Evolutionary conservation across 2,888 invertebrate genomes (phyloP).

Genomic region (Cotesia congregata): DNA sequence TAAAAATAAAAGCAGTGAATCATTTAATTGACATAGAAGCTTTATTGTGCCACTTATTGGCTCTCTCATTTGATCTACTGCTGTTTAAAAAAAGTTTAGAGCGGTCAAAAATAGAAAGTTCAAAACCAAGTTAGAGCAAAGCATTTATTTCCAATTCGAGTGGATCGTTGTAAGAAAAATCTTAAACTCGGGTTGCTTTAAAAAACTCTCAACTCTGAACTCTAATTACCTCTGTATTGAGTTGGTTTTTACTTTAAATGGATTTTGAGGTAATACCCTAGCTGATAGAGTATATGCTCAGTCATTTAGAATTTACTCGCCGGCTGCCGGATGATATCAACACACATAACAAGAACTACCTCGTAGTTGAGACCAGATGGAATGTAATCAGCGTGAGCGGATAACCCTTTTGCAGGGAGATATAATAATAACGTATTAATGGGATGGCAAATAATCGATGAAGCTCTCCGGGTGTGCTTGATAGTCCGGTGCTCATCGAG

Average conservation of each 20-base stretch:
- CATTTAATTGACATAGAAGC: not conserved
- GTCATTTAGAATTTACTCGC: not conserved
- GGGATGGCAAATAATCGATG: conserved; percentile 32
- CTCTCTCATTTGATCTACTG: not conserved
- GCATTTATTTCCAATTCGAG: not conserved
- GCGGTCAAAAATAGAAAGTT: not conserved
- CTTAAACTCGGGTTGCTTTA: not conserved
- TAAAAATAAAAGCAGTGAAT: not conserved
- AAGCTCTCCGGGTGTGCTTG: conserved; percentile 18
- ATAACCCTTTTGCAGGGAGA: conserved; percentile 16
- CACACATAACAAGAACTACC: not conserved
- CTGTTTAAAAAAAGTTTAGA: not conserved
- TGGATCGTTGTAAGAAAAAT: not conserved
- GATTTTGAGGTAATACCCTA: conserved; percentile 7
- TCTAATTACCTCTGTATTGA: conserved; percentile 1
- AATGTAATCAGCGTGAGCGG: conserved; percentile 22
- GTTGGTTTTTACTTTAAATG: not conserved
- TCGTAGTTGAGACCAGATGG: not conserved
- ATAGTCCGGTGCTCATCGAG: conserved; percentile 31
- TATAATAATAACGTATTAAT: conserved; percentile 31
- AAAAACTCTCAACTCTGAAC: not conserved
- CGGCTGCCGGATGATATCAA: not conserved
- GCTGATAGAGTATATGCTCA: not conserved
- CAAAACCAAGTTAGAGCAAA: not conserved
- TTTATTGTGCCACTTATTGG: not conserved